A percentile compares a stretch with the other conserved stretches of the same genome.
Evolutionary conservation across 2,113 vertebrate species (phyloP).

Genomic region (Athene cunicularia): DNA sequence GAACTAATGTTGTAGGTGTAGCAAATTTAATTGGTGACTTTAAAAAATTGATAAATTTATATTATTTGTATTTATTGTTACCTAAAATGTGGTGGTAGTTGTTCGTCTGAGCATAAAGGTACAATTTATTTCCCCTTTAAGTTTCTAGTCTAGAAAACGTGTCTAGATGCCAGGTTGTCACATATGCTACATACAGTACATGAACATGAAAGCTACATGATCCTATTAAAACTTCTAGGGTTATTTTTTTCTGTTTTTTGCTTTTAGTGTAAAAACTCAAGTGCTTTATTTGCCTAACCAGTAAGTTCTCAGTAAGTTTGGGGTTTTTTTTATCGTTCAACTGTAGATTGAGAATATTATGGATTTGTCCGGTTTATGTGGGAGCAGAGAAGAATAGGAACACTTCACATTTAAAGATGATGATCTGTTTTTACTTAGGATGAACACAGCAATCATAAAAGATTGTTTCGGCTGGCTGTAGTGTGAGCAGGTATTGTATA

Average conservation of each 20-base stretch:
- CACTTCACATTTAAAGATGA: neutral
- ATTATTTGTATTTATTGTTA: neutral
- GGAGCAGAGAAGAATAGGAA: neutral
- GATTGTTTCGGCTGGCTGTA: neutral
- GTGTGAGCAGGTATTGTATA: neutral
- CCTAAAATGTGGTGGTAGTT: neutral
- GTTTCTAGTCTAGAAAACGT: neutral
- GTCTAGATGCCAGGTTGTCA: neutral
- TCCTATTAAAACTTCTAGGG: neutral
- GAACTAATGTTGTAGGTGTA: neutral
- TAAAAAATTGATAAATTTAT: neutral
- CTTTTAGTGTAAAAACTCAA: neutral
- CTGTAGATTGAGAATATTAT: neutral
- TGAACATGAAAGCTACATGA: neutral
- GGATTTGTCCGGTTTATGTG: neutral
- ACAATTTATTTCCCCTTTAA: neutral
- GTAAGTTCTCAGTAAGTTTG: neutral
- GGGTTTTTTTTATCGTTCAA: neutral
- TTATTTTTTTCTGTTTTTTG: neutral
- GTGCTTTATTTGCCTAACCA: neutral
- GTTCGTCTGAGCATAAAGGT: neutral
- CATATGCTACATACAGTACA: neutral
- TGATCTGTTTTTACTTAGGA: neutral
- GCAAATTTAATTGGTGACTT: neutral
- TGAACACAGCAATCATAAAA: neutral